Percentiles rank a stretch among this genome's conserved stretches.
phyloP scores from a whole-genome alignment of 2,888 invertebrate species.

The Archaeoteleia sp. region DNA sequence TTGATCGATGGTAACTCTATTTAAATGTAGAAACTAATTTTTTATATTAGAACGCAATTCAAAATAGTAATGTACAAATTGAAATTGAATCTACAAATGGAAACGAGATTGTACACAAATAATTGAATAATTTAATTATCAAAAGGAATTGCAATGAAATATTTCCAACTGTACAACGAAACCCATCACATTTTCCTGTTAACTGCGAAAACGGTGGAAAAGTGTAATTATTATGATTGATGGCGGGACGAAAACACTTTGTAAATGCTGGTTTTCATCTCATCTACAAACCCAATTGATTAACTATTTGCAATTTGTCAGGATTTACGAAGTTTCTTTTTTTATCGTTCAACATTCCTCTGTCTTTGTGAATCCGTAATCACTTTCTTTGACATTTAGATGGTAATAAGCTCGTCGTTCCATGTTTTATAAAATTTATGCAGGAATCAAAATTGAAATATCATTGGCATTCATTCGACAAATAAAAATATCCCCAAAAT shows the following conservation, averaged over 20 bases:
- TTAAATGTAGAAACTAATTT: too few species aligned
- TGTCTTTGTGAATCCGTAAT: slow-evolving; percentile 16
- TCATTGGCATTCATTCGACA: too few species aligned
- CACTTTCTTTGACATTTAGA: too few species aligned
- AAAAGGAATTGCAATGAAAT: slow-evolving; percentile 8
- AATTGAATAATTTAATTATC: slow-evolving; percentile 9
- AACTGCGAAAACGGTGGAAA: slow-evolving; percentile 12
- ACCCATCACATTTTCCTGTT: slow-evolving; percentile 13
- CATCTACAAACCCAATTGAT: slow-evolving; percentile 13
- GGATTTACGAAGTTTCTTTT: background rate
- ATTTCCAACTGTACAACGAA: slow-evolving; percentile 8
- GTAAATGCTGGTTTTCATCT: slow-evolving; percentile 15
- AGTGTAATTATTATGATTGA: slow-evolving; percentile 15
- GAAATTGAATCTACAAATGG: too few species aligned
- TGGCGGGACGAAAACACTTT: slow-evolving; percentile 11
- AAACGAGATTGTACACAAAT: too few species aligned
- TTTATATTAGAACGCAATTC: too few species aligned
- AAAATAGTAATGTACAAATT: too few species aligned
- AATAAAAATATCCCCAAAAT: too few species aligned
- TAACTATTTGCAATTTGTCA: slow-evolving; percentile 8
- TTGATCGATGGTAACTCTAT: too few species aligned
- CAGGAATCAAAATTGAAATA: too few species aligned
- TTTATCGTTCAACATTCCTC: slow-evolving; percentile 1
- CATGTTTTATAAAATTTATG: too few species aligned
- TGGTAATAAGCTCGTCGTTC: too few species aligned